Percentiles rank a stretch among this genome's conserved stretches.
Evolutionary conservation across 2,797 vertebrate genomes (phyloP).

Genomic region (Thalassophryne amazonica): DNA sequence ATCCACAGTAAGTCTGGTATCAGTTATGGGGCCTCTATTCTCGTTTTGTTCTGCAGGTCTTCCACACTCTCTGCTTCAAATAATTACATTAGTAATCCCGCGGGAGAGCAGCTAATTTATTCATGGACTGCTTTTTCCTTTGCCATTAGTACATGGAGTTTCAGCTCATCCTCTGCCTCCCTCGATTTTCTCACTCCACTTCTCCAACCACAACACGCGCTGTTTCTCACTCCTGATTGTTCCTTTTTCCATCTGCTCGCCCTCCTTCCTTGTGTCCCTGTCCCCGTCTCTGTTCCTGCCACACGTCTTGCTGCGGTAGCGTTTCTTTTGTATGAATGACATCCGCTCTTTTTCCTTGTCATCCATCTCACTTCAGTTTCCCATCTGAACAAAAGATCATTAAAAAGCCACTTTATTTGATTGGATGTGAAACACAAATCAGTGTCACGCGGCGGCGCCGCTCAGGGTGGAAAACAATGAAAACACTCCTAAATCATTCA

Average conservation of each 20-base stretch:
- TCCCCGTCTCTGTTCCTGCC: constrained; percentile 2
- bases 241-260: constrained; percentile 34
- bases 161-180: constrained; percentile 8
- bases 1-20: constrained; percentile 69
- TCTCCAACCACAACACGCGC: constrained; percentile 21
- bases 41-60: constrained; percentile 53
- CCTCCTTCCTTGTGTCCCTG: constrained; percentile 9
- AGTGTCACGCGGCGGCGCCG: constrained; percentile 14
- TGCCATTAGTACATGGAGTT: constrained; percentile 64
- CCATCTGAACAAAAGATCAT: constrained; percentile 45
- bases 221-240: constrained; percentile 28
- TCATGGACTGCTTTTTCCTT: constrained; percentile 63
- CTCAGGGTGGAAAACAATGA: not conserved
- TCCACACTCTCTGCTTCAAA: constrained; percentile 74
- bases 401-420: constrained; percentile 44
- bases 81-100: constrained; percentile 82
- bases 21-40: constrained; percentile 64
- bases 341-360: constrained; percentile 43
- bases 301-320: constrained; percentile 5
- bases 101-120: constrained; percentile 70
- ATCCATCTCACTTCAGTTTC: constrained; percentile 42
- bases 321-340: constrained; percentile 45
- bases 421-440: constrained; percentile 38
- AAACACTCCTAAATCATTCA: constrained; percentile 9
- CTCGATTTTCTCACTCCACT: constrained; percentile 21